Conservation (phyloP, 2,113 vertebrate genomes). For the Podocnemis expansa region DNA sequence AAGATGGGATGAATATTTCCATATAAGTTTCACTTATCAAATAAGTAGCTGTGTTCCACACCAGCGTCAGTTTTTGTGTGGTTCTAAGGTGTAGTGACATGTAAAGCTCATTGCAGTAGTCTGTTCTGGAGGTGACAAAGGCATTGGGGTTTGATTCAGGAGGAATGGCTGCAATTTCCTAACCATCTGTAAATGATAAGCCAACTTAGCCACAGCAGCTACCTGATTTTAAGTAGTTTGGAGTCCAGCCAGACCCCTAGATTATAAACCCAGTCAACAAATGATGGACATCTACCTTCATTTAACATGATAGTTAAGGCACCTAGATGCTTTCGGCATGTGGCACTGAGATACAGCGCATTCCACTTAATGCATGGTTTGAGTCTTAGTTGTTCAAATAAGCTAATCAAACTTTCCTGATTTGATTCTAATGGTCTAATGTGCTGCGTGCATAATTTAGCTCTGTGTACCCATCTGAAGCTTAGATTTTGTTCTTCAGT, state of each 20-base stretch:
- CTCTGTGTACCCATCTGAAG: neutral
- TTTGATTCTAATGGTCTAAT: too few relatives aligned
- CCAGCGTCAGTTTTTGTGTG: neutral
- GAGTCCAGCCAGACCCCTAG: neutral
- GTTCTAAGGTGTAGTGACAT: rapidly evolving
- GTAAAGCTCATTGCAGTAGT: rapidly evolving
- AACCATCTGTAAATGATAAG: neutral
- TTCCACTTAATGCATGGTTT: neutral
- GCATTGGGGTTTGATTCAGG: rapidly evolving
- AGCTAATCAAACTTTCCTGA: neutral
- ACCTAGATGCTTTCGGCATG: rapidly evolving
- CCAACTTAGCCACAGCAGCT: neutral
- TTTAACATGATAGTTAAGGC: neutral
- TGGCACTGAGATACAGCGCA: neutral
- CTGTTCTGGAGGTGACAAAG: rapidly evolving
- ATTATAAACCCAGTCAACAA: rapidly evolving
- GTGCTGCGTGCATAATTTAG: too few relatives aligned
- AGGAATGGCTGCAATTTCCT: neutral
- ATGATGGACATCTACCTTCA: rapidly evolving
- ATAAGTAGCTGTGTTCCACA: neutral
- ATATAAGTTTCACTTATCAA: rapidly evolving
- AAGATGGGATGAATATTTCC: rapidly evolving
- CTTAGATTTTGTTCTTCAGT: neutral
- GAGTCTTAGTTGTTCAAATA: rapidly evolving
- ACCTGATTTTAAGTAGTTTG: neutral